Percentiles rank a stretch among this genome's conserved stretches.
These are phyloP conservation scores for Caenorhabditis wallacei DNA, from an alignment of 2,888 invertebrate species.

Conservation along the genomic window DNA sequence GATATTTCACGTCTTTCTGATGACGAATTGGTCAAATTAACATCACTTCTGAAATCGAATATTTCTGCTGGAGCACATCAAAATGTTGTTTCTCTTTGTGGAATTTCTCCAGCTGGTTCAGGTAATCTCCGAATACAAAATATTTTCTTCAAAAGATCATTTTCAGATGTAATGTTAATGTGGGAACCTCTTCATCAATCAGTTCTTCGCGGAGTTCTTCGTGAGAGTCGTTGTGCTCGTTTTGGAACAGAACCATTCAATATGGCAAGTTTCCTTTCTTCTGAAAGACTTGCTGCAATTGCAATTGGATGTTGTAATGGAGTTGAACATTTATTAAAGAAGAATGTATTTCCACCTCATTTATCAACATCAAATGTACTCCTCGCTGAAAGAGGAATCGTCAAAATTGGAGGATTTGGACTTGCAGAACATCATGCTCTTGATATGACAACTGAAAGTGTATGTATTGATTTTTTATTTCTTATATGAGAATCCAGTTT, in stretches of 20 bases:
- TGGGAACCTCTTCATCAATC: constrained; percentile 67
- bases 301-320: constrained; percentile 66
- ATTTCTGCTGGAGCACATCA: constrained; percentile 61
- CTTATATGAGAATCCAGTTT: not conserved
- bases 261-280: constrained; percentile 67
- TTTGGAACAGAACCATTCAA: constrained; percentile 62
- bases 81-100: constrained; percentile 62
- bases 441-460: constrained; percentile 49
- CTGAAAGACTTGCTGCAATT: constrained; percentile 64
- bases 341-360: constrained; percentile 55
- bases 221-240: constrained; percentile 67
- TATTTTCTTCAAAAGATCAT: not conserved
- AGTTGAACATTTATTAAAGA: constrained; percentile 56
- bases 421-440: constrained; percentile 62
- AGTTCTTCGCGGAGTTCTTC: constrained; percentile 63
- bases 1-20: constrained; percentile 51
- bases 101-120: constrained; percentile 48
- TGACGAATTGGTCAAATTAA: constrained; percentile 38
- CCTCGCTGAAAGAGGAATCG: constrained; percentile 67
- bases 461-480: constrained; percentile 6
- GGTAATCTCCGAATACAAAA: constrained; percentile 9
- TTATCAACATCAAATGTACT: constrained; percentile 64
- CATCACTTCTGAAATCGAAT: constrained; percentile 49
- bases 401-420: constrained; percentile 67
- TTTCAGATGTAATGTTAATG: constrained; percentile 61